Conservation (phyloP, 2,888 invertebrate genomes). For the Leuctra nigra region DNA sequence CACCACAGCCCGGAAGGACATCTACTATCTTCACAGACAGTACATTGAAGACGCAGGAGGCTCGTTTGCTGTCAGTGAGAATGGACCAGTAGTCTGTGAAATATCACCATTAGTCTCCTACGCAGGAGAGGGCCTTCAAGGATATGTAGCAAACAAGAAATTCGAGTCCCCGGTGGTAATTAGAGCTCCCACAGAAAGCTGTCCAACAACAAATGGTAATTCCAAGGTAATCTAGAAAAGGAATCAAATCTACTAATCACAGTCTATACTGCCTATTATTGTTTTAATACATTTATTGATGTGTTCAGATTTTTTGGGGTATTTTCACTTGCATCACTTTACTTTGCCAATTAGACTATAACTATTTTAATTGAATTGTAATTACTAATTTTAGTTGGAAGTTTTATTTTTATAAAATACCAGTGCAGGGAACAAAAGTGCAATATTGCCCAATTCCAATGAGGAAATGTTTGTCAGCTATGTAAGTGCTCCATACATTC, state of each 20-base stretch:
- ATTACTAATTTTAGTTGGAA: neutral
- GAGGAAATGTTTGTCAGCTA: neutral
- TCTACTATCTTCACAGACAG: slow-evolving; percentile 68
- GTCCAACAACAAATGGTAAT: slow-evolving; percentile 18
- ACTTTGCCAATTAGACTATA: too few species aligned
- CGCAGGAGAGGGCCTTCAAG: slow-evolving; percentile 75
- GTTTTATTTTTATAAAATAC: slow-evolving; percentile 1
- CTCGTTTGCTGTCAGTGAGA: slow-evolving; percentile 53
- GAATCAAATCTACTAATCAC: neutral
- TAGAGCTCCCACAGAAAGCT: slow-evolving; percentile 11
- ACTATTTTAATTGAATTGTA: neutral
- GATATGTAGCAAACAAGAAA: slow-evolving; percentile 11
- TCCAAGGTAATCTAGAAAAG: slow-evolving; percentile 2
- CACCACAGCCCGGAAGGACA: slow-evolving; percentile 71
- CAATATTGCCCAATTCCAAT: slow-evolving; percentile 7
- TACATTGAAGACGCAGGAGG: slow-evolving; percentile 81
- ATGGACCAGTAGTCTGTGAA: slow-evolving; percentile 57
- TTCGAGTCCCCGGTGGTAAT: slow-evolving; percentile 16
- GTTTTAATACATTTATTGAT: neutral
- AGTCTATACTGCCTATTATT: neutral
- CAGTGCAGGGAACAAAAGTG: too few species aligned
- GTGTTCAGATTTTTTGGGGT: neutral
- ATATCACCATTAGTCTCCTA: slow-evolving; percentile 89
- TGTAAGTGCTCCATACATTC: slow-evolving; percentile 13
- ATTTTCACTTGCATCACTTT: too few species aligned